Percentiles rank a stretch among this genome's conserved stretches.
Evolutionary conservation across 2,113 vertebrate species (phyloP).

Genomic region (Myrmecobius fasciatus): DNA sequence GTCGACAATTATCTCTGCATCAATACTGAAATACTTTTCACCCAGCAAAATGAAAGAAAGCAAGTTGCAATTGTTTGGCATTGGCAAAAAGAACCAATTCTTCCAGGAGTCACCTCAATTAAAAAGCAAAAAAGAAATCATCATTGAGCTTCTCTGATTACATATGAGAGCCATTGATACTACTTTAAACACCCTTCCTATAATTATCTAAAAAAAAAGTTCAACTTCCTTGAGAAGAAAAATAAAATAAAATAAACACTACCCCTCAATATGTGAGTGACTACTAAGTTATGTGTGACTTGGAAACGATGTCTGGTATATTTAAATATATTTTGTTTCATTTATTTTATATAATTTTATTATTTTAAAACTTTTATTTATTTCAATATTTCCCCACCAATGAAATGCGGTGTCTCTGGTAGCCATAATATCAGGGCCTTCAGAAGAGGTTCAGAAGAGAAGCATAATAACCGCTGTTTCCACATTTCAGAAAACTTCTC

Average conservation of each 20-base stretch:
- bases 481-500: not conserved
- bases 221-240: not conserved
- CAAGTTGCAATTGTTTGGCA: not conserved
- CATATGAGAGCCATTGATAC: not conserved
- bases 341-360: too few species aligned
- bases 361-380: too few species aligned
- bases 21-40: not conserved
- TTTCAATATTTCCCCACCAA: not conserved
- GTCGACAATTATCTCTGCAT: not conserved
- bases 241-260: not conserved
- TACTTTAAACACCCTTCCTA: not conserved
- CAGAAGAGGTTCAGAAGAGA: not conserved
- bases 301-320: not conserved
- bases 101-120: not conserved
- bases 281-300: not conserved
- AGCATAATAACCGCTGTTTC: not conserved
- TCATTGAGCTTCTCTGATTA: not conserved
- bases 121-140: not conserved
- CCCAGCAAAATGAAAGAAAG: not conserved
- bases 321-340: not conserved
- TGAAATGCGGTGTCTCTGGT: not conserved
- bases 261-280: not conserved
- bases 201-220: not conserved
- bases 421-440: not conserved
- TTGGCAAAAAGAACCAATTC: not conserved